Evolutionary conservation across 2,113 vertebrate species (phyloP).

Genomic region (Scortum barcoo): DNA sequence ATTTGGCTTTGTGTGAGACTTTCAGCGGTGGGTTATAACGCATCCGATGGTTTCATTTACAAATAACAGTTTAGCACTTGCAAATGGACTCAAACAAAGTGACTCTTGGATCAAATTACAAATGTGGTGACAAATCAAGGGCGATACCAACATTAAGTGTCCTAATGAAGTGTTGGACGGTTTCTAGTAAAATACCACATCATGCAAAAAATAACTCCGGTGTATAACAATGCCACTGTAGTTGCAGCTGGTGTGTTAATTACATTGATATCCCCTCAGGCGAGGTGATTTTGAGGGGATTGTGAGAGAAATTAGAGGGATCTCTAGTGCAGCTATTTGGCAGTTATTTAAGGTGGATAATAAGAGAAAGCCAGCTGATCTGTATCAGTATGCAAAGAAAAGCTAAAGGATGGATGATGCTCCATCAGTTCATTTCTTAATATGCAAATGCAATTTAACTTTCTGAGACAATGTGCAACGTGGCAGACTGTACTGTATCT

Average conservation of each 20-base stretch:
- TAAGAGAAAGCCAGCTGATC: background rate
- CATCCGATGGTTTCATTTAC: background rate
- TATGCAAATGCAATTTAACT: background rate
- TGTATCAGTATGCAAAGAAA: background rate
- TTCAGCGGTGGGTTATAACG: slow-evolving; percentile 1
- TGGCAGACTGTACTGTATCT: background rate
- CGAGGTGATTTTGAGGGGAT: slow-evolving; percentile 37
- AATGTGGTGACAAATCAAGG: background rate
- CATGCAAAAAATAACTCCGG: slow-evolving; percentile 23
- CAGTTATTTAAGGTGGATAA: slow-evolving; percentile 25
- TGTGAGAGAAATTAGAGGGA: slow-evolving; percentile 44
- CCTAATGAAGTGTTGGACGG: background rate
- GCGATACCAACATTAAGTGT: background rate
- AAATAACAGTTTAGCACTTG: background rate
- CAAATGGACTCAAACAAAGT: background rate
- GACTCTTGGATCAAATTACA: background rate
- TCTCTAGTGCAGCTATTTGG: slow-evolving; percentile 27
- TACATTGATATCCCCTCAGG: slow-evolving; percentile 49
- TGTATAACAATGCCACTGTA: slow-evolving; percentile 32
- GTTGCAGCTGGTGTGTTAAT: slow-evolving; percentile 64
- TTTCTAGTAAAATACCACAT: slow-evolving; percentile 9
- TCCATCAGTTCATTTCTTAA: background rate
- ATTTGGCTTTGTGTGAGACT: background rate
- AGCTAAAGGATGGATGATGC: background rate
- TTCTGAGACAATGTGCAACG: too few species aligned